Base-by-base conservation (phyloP, 1,140 invertebrate genomes). In the Cotesia glomerata region DNA sequence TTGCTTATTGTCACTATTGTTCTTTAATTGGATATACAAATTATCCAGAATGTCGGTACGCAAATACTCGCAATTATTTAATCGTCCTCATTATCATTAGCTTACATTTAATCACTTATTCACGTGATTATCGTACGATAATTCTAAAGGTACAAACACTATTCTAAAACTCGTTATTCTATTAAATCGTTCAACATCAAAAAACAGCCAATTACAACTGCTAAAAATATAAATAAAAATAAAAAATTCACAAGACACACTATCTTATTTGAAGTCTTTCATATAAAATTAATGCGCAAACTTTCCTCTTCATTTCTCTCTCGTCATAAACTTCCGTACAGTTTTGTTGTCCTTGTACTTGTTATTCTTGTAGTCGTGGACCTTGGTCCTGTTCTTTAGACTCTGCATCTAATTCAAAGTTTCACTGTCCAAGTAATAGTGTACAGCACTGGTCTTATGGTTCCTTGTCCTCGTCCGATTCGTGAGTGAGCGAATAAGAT, bases 1-100 rank as follows among this genome's bases (percentile, higher is more conserved):
- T 51, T 62, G 39, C 9, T 71, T 72, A 72, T 72, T 72, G 71
- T 72, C 71, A 72, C 71, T 61, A 52, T 72, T 35, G 32, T 66
- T 52, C 52, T 67, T 54, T 26, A 71, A 26, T 18, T 71, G 49
- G 13, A n/a, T 45, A n/a, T 45, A 16, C 9, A 32, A 58, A 18
- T 45, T 45, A 45, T 62, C 34, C 13, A 36, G 9, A n/a, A 36
- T 35, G 11, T 62, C n/a, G n/a, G 16, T 16, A 56, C 16, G 52
- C n/a, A 56, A 56, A 56, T 45, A 45, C 7, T 45, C 58, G 5
- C 39, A 34, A 34, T 49, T 52, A 54, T 68, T 34, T 56, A 63
- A 36, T 34, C 26, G 32, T 16, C 32, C 32, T 63, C 34, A 61
- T 70, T 63, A 34, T 71, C 58, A 39, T 26, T 36, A 11, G 14